phyloP scores from a whole-genome alignment of 2,113 vertebrate genomes.

The Ailuropoda melanoleuca region DNA sequence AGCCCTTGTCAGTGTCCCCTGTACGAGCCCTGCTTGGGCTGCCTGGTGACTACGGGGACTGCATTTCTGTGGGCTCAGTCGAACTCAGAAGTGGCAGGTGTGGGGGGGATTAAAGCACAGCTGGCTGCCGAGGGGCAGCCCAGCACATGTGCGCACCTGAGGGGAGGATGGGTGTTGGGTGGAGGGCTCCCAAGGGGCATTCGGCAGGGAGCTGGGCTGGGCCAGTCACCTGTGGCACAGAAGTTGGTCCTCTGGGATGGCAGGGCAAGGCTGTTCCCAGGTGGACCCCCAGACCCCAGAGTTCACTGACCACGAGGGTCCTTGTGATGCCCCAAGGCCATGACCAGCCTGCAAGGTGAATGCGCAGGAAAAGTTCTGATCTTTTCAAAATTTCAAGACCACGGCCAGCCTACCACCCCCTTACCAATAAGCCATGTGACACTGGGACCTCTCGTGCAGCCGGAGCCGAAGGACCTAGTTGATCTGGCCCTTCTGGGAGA shows the following conservation, averaged over 20 bases:
- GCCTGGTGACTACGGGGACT: not conserved
- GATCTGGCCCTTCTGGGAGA: not conserved
- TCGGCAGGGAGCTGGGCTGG: not conserved
- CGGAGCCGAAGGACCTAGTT: not conserved
- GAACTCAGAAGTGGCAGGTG: not conserved
- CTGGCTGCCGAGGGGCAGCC: rapidly evolving
- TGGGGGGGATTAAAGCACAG: too few relatives aligned
- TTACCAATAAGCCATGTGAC: not conserved
- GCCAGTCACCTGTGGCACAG: rapidly evolving
- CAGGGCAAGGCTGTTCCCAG: not conserved
- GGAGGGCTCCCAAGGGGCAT: not conserved
- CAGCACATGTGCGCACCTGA: rapidly evolving
- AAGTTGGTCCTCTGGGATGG: not conserved
- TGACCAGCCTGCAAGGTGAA: not conserved
- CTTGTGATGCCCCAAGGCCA: not conserved
- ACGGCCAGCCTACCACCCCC: rapidly evolving
- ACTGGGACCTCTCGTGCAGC: not conserved
- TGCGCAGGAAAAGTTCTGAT: not conserved
- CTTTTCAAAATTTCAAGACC: not conserved
- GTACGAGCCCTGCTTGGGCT: not conserved
- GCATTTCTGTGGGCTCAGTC: not conserved
- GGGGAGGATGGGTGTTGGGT: rapidly evolving
- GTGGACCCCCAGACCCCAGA: not conserved
- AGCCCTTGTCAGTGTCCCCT: not conserved
- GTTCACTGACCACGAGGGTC: not conserved